A percentile compares a stretch with the other conserved stretches of the same genome.
phyloP scores from a whole-genome alignment of 2,113 vertebrate species.

The Notarius quadriscutis region DNA sequence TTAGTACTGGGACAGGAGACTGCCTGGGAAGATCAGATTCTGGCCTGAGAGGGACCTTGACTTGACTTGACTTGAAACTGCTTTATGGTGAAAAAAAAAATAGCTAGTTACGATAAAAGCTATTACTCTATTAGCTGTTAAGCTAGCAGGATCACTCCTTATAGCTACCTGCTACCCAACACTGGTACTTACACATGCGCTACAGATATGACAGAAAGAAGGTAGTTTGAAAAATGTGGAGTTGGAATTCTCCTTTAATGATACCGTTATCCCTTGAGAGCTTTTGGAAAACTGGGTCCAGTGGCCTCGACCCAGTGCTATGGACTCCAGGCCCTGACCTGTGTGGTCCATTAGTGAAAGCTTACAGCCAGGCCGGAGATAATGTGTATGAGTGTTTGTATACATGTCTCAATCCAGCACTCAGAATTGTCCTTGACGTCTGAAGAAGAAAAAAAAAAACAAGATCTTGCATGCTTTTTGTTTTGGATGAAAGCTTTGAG shows the following conservation, averaged over 20 bases:
- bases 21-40: too few species aligned
- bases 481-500: constrained; percentile 3
- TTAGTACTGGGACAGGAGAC: too few species aligned
- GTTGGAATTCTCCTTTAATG: not conserved
- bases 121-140: not conserved
- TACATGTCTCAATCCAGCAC: not conserved
- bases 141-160: not conserved
- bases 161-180: not conserved
- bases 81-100: not conserved
- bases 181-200: not conserved
- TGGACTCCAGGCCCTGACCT: not conserved
- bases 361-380: not conserved
- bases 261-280: not conserved
- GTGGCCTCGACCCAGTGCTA: not conserved
- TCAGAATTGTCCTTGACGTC: not conserved
- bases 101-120: not conserved
- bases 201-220: not conserved
- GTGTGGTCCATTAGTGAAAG: not conserved
- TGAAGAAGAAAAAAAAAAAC: not conserved
- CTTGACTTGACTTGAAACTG: not conserved
- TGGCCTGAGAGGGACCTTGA: too few species aligned
- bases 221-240: not conserved
- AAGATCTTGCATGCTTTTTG: not conserved
- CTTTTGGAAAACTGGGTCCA: not conserved
- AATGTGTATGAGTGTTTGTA: not conserved